A percentile compares a stretch with the other conserved stretches of the same genome.
These are phyloP conservation scores for honey bee (Apis mellifera) DNA, from an alignment of 1,140 invertebrate species.

Conservation along the genomic window Amel_HAv3.1 CM009942.2:5251001-5251500, in stretches of 20 bases:
- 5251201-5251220: constrained; percentile 55
- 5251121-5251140: constrained; percentile 71
- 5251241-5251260: constrained; percentile 54
- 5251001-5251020: constrained; percentile 83
- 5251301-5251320: constrained; percentile 31
- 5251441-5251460: constrained; percentile 64
- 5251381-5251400: constrained; percentile 44
- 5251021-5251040: constrained; percentile 21
- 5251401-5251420: constrained; percentile 62
- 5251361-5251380: constrained; percentile 14
- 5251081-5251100: constrained; percentile 45
- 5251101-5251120: constrained; percentile 66
- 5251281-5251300: constrained; percentile 41
- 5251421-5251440: constrained; percentile 59
- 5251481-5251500: constrained; percentile 68
- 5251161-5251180: constrained; percentile 27
- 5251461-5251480: constrained; percentile 65
- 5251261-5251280: constrained; percentile 50
- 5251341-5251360: constrained; percentile 4
- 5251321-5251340: constrained; percentile 16
- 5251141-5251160: constrained; percentile 47
- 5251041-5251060: constrained; percentile 46
- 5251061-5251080: constrained; percentile 31
- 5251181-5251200: constrained; percentile 51
- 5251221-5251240: constrained; percentile 55